A percentile compares a stretch with the other conserved stretches of the same genome.
phyloP scores from a whole-genome alignment of 2,113 vertebrate species.

The Lasiurus cinereus region DNA sequence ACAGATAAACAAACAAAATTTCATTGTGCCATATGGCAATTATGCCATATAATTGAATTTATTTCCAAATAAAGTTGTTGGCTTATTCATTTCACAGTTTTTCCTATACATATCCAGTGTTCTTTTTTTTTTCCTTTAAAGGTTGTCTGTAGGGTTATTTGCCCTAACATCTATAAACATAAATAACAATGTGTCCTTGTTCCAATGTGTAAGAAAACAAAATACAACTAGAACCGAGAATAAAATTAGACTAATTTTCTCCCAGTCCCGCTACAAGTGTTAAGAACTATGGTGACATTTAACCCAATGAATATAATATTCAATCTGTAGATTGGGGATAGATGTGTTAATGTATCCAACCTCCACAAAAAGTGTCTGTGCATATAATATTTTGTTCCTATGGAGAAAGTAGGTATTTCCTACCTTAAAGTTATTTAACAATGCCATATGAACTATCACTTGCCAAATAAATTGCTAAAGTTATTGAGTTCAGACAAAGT shows the following conservation, averaged over 20 bases:
- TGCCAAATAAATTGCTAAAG: conserved; percentile 25
- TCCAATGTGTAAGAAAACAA: conserved; percentile 82
- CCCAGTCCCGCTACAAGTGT: conserved; percentile 67
- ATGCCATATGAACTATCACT: background rate
- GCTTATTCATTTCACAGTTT: conserved; percentile 86
- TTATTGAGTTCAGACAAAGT: conserved; percentile 30
- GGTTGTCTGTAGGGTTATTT: conserved; percentile 82
- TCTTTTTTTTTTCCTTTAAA: conserved; percentile 61
- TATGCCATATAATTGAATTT: conserved; percentile 84
- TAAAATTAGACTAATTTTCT: conserved; percentile 73
- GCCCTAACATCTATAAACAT: conserved; percentile 74
- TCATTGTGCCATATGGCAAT: conserved; percentile 83
- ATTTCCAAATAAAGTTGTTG: conserved; percentile 86
- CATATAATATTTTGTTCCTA: conserved; percentile 47
- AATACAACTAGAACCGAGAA: conserved; percentile 75
- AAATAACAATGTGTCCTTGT: conserved; percentile 61
- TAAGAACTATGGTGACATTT: conserved; percentile 75
- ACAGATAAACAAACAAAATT: conserved; percentile 74
- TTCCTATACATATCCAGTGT: conserved; percentile 74
- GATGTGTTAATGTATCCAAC: conserved; percentile 39
- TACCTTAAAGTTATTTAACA: conserved; percentile 59
- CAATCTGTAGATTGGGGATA: conserved; percentile 54
- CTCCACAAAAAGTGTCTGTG: background rate
- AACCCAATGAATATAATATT: conserved; percentile 73
- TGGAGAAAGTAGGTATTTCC: conserved; percentile 20